These are phyloP conservation scores for Cyprinodon diabolis DNA, from an alignment of 2,797 vertebrate genomes.

Conservation along the genomic window DNA sequence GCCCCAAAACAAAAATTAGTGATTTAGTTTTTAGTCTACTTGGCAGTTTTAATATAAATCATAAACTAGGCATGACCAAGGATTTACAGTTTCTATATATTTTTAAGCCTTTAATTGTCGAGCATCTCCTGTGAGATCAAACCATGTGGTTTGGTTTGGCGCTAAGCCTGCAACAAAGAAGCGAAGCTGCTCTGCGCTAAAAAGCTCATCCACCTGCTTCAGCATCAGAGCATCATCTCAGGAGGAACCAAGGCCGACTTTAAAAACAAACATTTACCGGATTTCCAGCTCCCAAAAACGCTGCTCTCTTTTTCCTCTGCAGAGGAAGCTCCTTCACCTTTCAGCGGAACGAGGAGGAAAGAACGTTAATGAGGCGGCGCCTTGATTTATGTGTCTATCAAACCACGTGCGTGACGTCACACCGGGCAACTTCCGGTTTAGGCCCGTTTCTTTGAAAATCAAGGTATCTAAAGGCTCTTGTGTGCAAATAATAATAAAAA, in stretches of 20 bases:
- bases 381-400: conserved; percentile 63
- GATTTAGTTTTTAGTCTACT: neutral
- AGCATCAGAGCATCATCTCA: neutral
- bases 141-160: conserved; percentile 48
- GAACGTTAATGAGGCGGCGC: neutral
- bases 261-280: neutral
- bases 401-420: conserved; percentile 72
- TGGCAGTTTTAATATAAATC: too few relatives aligned
- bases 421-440: conserved; percentile 63
- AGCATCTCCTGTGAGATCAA: neutral
- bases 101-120: accelerated
- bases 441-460: neutral
- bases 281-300: accelerated
- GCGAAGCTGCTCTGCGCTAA: neutral
- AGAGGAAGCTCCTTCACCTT: accelerated
- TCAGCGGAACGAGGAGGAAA: conserved; percentile 31
- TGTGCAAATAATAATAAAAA: neutral
- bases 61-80: too few relatives aligned
- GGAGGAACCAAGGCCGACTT: accelerated
- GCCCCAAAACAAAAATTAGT: neutral
- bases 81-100: too few relatives aligned
- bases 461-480: neutral
- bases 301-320: accelerated
- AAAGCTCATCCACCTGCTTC: neutral
- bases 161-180: conserved; percentile 9